Base-by-base conservation (phyloP, 2,888 invertebrate genomes). In the Xestoiulus laeticollis region DNA sequence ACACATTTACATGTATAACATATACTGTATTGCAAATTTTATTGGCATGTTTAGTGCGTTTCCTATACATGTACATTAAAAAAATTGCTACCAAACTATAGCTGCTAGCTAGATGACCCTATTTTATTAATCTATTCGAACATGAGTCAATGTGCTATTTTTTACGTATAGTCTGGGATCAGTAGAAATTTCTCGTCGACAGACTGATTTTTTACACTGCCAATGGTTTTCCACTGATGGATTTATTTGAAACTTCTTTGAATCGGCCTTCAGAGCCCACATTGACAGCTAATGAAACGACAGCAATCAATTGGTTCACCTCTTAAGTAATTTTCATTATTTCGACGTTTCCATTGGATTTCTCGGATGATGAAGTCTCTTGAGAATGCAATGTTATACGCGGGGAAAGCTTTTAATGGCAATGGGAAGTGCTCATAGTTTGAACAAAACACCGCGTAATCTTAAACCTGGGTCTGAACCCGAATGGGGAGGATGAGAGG, bases 251-350 rank as follows among this genome's bases (percentile, higher is more conserved):
- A 59, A n/a, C n/a, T n/a, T 59, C 2, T 19, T 59, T 59, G n/a
- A 8, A 6, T 68, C 68, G 6, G 26, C 10, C 68, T 68, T 26
- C 68, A 6, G 68, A 26, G 68, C 68, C 5, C 53, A 6, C 53
- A n/a, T 68, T 68, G 68, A 26, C 68, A 68, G 68, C 26, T 68
- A 26, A 22, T 68, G 68, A 68, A 68, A 68, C n/a, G 19, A 5
- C 26, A 26, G 26, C 68, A 68, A 26, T 68, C 26, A 68, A 10
- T 68, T 26, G 68, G 68, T 68, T 68, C 22, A 12, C 68, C 68
- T 8, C 68, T 68, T 68, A 68, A 68, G 26, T 68, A 68, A 68
- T 68, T 22, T 68, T 68, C 68, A 68, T 68, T 68, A 68, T 22
- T 68, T 68, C 68, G 68, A 26, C 68, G 26, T 26, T 68, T 26